Percentiles rank a stretch among this genome's conserved stretches.
These are phyloP conservation scores for Tadarida brasiliensis DNA, from an alignment of 2,797 vertebrate species.

Conservation along the genomic window DNA sequence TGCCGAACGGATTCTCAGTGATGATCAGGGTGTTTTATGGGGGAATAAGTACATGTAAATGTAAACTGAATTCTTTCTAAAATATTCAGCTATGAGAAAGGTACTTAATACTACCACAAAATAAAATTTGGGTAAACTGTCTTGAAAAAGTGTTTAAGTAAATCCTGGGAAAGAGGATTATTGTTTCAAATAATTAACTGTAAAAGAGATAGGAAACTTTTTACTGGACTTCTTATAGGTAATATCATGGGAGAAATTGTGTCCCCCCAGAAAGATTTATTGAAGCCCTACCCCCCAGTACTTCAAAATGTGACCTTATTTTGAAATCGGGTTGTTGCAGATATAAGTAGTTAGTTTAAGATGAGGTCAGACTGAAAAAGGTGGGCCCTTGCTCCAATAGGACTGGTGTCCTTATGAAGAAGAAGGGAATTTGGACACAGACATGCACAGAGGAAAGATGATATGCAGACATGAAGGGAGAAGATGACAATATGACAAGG, in stretches of 20 bases:
- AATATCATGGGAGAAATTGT: not conserved
- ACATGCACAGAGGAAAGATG: not conserved
- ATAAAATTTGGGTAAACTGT: slow-evolving; percentile 35
- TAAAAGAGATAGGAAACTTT: slow-evolving; percentile 48
- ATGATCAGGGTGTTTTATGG: not conserved
- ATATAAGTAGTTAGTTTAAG: not conserved
- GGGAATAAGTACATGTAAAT: not conserved
- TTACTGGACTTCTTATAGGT: not conserved
- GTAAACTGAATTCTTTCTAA: not conserved
- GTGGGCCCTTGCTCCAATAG: not conserved
- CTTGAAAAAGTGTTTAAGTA: slow-evolving; percentile 43
- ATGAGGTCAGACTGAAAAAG: not conserved
- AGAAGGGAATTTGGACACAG: not conserved
- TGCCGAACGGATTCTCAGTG: not conserved
- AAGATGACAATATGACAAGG: not conserved
- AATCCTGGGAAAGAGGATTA: slow-evolving; percentile 19
- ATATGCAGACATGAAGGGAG: not conserved
- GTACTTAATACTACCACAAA: not conserved
- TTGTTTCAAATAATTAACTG: slow-evolving; percentile 23
- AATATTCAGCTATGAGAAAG: slow-evolving; percentile 27
- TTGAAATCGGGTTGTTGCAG: not conserved
- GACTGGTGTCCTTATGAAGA: not conserved
- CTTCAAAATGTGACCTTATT: not conserved
- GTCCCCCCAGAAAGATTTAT: not conserved
- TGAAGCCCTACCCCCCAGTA: not conserved